Percentiles rank a stretch among this genome's conserved stretches.
phyloP scores from a whole-genome alignment of 1,140 invertebrate species.

The Drosophila subpulchrella region DNA sequence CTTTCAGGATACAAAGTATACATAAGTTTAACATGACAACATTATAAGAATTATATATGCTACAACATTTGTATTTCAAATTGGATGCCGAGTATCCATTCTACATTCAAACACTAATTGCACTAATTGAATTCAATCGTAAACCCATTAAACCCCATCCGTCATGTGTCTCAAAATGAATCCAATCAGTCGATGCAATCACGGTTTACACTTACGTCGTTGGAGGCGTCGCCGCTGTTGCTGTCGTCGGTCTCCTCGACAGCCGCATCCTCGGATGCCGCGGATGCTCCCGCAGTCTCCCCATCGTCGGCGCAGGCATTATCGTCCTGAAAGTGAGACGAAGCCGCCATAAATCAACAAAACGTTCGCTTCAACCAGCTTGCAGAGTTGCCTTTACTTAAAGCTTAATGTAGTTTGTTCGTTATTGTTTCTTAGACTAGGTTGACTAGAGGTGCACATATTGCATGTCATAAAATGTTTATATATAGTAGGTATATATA shows the following conservation, averaged over 20 bases:
- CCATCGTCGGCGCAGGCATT: constrained; percentile 40
- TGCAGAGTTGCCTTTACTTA: constrained; percentile 58
- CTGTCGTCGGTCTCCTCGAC: constrained; percentile 58
- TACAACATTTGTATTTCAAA: neutral
- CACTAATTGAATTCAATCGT: too few relatives aligned
- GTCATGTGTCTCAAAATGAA: neutral
- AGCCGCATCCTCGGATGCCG: constrained; percentile 8
- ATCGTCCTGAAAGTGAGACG: constrained; percentile 65
- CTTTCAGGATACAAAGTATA: too few relatives aligned
- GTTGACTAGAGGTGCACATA: neutral
- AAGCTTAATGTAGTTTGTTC: constrained; percentile 30
- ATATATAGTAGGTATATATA: neutral
- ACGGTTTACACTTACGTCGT: constrained; percentile 55
- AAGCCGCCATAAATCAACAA: constrained; percentile 72
- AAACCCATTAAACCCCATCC: neutral
- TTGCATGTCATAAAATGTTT: constrained; percentile 10
- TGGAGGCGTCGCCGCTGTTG: constrained; percentile 58
- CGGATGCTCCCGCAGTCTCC: neutral
- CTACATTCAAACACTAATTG: neutral
- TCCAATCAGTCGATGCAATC: constrained; percentile 8
- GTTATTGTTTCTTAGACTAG: constrained; percentile 23
- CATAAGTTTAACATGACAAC: too few relatives aligned
- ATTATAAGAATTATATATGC: too few relatives aligned
- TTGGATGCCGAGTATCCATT: neutral
- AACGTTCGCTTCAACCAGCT: constrained; percentile 29